Percentiles rank a stretch among this genome's conserved stretches.
Evolutionary conservation across 2,888 invertebrate genomes (phyloP).

Genomic region (Rugalucina vietnamica): DNA sequence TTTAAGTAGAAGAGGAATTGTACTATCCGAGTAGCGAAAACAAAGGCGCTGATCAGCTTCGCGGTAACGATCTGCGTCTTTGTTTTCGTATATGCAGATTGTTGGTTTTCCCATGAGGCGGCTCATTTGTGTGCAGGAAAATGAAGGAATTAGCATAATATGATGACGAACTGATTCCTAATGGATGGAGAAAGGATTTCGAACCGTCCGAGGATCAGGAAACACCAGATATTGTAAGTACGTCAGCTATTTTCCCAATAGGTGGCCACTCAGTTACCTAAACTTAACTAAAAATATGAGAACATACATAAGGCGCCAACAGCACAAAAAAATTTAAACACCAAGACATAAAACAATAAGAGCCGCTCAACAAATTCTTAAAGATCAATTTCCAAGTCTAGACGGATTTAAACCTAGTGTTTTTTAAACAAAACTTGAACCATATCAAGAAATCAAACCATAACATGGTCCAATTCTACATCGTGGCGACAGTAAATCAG

Average conservation of each 20-base stretch:
- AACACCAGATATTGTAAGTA: not conserved
- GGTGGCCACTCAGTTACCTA: too few species aligned
- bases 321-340: too few species aligned
- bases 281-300: too few species aligned
- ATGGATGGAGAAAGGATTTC: not conserved
- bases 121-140: not conserved
- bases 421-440: not conserved
- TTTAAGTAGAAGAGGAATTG: too few species aligned
- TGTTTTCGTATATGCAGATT: too few species aligned
- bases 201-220: not conserved
- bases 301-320: too few species aligned
- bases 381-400: not conserved
- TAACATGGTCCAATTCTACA: not conserved
- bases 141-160: not conserved
- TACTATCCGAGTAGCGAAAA: too few species aligned
- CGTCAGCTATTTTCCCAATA: too few species aligned
- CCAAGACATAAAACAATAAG: not conserved
- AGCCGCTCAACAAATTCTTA: constrained; percentile 12
- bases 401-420: not conserved
- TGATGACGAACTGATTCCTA: not conserved
- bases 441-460: not conserved
- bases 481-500: not conserved
- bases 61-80: too few species aligned
- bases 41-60: too few species aligned
- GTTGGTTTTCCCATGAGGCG: too few species aligned